Percentiles rank a stretch among this genome's conserved stretches.
phyloP scores from a whole-genome alignment of 1,140 invertebrate species.

The Trichogramma pretiosum region DNA sequence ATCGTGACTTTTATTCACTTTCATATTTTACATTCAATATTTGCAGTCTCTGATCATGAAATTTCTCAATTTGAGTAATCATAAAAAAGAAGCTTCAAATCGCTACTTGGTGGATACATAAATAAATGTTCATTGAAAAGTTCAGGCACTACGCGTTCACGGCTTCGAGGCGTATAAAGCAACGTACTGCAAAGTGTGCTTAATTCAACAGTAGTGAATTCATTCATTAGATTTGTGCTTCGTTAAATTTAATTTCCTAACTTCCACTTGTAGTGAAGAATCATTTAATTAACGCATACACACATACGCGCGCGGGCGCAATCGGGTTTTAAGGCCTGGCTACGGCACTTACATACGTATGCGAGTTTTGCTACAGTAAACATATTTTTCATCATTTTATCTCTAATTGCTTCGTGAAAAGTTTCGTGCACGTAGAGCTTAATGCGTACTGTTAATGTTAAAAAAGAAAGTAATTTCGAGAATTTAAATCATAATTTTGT shows the following conservation, averaged over 20 bases:
- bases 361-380: no score
- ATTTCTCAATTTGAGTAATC: no score
- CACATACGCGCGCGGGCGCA: background rate
- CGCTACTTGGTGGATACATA: background rate
- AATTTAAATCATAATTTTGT: no score
- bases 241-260: slow-evolving; percentile 9
- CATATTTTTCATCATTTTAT: background rate
- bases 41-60: no score
- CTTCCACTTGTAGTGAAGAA: background rate
- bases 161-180: no score
- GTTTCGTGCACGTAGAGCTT: background rate
- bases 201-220: slow-evolving; percentile 4
- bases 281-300: background rate
- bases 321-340: no score
- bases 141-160: background rate
- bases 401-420: background rate
- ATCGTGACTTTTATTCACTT: no score
- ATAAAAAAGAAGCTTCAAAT: background rate
- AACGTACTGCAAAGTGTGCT: background rate
- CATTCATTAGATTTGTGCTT: slow-evolving; percentile 8
- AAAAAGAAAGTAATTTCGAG: background rate
- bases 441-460: background rate
- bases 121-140: slow-evolving; percentile 1
- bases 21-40: no score
- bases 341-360: no score